Conservation (phyloP, 2,797 vertebrate genomes). For the Toxotes lorentzi region DNA sequence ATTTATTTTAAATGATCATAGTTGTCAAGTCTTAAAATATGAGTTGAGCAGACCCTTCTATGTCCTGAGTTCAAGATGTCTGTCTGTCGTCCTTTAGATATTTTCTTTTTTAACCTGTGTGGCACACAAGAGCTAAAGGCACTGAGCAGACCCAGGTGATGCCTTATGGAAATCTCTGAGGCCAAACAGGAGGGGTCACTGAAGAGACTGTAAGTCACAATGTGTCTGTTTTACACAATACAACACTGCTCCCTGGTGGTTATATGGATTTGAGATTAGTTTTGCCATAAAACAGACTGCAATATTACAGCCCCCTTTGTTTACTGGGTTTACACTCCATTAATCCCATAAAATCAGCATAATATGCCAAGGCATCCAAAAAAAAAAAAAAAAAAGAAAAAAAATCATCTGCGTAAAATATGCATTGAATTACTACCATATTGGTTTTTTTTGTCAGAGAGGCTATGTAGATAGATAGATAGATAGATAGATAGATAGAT, state of each 20-base stretch:
- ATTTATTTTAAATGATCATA: not conserved
- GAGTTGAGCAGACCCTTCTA: not conserved
- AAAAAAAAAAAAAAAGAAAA: not conserved
- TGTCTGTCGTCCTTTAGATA: not conserved
- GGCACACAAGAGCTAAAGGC: not conserved
- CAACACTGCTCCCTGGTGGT: constrained; percentile 62
- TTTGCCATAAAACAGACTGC: not conserved
- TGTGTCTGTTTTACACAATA: not conserved
- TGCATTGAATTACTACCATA: not conserved
- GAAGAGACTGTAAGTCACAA: not conserved
- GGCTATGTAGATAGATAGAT: not conserved
- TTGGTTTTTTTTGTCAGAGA: not conserved
- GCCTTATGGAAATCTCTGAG: not conserved
- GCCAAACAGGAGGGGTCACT: constrained; percentile 18
- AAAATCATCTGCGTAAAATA: not conserved
- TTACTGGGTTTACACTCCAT: not conserved
- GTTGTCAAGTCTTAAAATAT: not conserved
- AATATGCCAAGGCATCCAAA: not conserved
- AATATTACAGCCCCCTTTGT: not conserved
- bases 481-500: no score
- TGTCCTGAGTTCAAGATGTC: not conserved
- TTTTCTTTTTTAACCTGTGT: not conserved
- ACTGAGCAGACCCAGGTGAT: not conserved
- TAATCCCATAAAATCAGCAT: not conserved
- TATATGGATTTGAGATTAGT: accelerated